Base-by-base conservation (phyloP, 1,140 invertebrate genomes). In the Aphelenchoides avenae region DNA sequence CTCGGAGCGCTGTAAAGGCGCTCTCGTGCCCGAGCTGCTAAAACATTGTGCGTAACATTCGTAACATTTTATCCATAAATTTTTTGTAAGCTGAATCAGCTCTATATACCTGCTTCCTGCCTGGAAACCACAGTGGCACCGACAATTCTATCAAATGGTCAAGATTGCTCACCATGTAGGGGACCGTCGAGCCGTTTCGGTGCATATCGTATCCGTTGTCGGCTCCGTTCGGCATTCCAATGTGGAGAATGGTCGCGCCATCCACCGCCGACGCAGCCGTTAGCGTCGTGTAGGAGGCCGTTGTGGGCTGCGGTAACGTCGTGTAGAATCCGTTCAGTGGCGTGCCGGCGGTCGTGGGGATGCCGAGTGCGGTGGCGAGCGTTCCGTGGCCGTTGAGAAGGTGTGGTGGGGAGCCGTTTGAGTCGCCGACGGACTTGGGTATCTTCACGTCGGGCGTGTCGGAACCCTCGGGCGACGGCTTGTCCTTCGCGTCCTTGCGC, bases 91-190 rank as follows among this genome's bases (percentile, higher is more conserved):
- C 13, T 6, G 3, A 6, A 6, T 5, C 3, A 30, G 9, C 13
- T 24, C 11, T 50, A 36, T 51, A 33, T 24, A 18, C 13, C 42
- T 13, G 37, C 13, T 40, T 13, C 42, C 42, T 13, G 37, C 37
- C 13, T 13, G 13, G 13, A 13, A 13, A 13, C 37, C 42, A 13
- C 13, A 44, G 24, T 26, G 46, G 27, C 15, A 5, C 9, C 1
- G 33, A 22, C 5, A 26, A 29, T 18, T 42, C 66, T 24, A 68
- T 53, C 18, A 69, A 31, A 43, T 69, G 52, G 13, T 51, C 49
- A 39, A 61, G 68, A 26, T 68, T 61, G 58, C 58, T 66, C 61
- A 69, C 30, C 22, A 61, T 37, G 24, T 61, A 61, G 7, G 59
- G 53, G 0, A 27, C 2, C 37, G 22, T 34, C n/a, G 34, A 2